phyloP scores from a whole-genome alignment of 2,797 vertebrate species.

The Gymnopithys bicolor region DNA sequence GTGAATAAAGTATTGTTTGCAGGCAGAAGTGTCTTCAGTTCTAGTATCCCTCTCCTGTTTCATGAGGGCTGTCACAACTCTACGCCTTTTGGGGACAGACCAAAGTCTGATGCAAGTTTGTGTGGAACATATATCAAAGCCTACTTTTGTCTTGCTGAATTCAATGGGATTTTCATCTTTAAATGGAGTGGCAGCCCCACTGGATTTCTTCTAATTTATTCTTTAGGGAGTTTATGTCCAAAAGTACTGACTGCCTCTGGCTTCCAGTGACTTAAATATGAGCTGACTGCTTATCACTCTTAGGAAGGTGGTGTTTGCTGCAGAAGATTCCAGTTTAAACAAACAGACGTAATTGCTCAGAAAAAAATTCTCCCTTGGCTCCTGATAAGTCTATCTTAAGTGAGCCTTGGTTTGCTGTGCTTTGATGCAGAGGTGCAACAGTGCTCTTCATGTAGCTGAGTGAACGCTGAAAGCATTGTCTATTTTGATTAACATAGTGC shows the following conservation, averaged over 20 bases:
- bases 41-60: neutral
- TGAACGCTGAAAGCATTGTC: neutral
- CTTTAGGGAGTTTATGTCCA: slow-evolving; percentile 34
- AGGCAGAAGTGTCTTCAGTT: neutral
- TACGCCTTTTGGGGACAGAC: slow-evolving; percentile 20
- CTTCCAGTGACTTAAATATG: slow-evolving; percentile 13
- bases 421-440: slow-evolving; percentile 3
- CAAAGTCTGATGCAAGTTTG: slow-evolving; percentile 30
- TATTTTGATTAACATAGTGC: neutral
- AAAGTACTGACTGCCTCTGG: neutral
- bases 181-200: neutral
- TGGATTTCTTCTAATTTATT: slow-evolving; percentile 54
- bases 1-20: slow-evolving; percentile 7
- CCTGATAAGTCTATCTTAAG: neutral
- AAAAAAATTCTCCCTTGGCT: neutral
- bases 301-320: neutral
- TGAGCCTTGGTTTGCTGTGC: neutral
- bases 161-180: slow-evolving; percentile 64
- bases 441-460: neutral
- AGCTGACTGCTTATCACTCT: slow-evolving; percentile 17
- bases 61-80: neutral
- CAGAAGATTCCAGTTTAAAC: neutral
- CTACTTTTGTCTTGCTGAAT: slow-evolving; percentile 48
- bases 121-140: slow-evolving; percentile 32
- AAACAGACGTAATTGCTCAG: neutral